Base-by-base conservation (phyloP, 1,140 invertebrate species). In the Leptoteleia sp. region DNA sequence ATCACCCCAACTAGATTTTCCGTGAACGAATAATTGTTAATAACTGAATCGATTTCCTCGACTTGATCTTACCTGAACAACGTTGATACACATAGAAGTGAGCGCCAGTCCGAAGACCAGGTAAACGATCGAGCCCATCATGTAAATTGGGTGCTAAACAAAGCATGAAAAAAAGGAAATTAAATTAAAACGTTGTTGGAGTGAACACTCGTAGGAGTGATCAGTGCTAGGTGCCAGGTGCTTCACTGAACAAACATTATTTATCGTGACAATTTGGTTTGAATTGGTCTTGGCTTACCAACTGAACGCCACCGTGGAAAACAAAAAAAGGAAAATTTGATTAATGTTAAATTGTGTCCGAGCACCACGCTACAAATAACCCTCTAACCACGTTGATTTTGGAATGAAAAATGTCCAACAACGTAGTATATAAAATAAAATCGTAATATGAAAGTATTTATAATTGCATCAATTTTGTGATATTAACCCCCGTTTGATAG, bases 51-150 rank as follows among this genome's bases (percentile, higher is more conserved):
- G n/a, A n/a, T n/a, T n/a, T n/a, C 19, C 19, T 3, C 5, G 5
- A 35, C 2, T 15, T 52, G 25, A 45, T 40, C 92, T 93, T 71
- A 95, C 95, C 90, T 98, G 97, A 35, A 98, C 96, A 17, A 98
- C 96, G 84, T 98, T 98, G 84, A 99, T 98, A 88, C 96, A 98
- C 95, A 99, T 98, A 79, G 96, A 97, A 25, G 97, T 98, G 5
- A 99, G 90, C 0, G 98, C 95, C 47, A 99, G 89, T 40, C 98
- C 98, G 81, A 99, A 97, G 4, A 98, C 93, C 19, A 99, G 89
- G 84, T 99, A 98, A 13, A 98, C 92, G 77, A 98, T 98, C 9
- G 96, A 96, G 47, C 93, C 92, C 92, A 98, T 96, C 94, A 98
- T 97, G 79, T 94, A 97, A 84, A 96, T 93, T 7, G 96, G 96